Evolutionary conservation across 1,140 invertebrate species (phyloP), one percentile per base, ranked within the genome.

Genomic region (Vanessa atalanta): DNA sequence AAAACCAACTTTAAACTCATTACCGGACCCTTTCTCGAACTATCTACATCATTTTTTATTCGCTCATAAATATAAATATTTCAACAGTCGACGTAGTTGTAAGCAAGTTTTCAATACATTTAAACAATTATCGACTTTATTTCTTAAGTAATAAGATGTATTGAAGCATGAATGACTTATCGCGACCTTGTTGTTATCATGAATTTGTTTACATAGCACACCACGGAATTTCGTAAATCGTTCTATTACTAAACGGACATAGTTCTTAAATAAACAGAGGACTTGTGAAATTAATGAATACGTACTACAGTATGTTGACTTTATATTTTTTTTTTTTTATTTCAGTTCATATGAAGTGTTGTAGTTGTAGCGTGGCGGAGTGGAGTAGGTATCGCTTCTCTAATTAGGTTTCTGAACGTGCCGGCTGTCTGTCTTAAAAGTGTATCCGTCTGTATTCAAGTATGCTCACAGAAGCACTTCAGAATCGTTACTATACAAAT

Each of bases 101-200:
- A n/a, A 53, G n/a, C 23, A 11, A 16, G 3, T 16, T 23, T n/a
- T 57, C 53, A 57, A 43, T 43, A 8, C 48, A 12, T 51, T 14
- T 0, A 14, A 13, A 37, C 12, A 7, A 61, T 31, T 61, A 37
- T 37, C 0, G 55, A 9, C 55, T 57, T 26, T 57, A 57, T 26
- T 16, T 1, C 11, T 26, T 11, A 3, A 1, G 6, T 0, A 0
- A 15, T 66, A 55, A 55, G 37, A 23, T 31, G 13, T 47, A 55
- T 13, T 67, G 37, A 55, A 50, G 15, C 5, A n/a, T 55, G 47
- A 65, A 31, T 2, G 26, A 16, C 20, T 6, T 23, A 43, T 43
- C 15, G 47, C 20, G 67, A 60, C 67, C 67, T 69, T 69, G 67
- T 57, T 11, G 37, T 69, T 69, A 69, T 69, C 67, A 60, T 48